Evolutionary conservation across 2,888 invertebrate genomes (phyloP).

Genomic region (Tyria jacobaeae): DNA sequence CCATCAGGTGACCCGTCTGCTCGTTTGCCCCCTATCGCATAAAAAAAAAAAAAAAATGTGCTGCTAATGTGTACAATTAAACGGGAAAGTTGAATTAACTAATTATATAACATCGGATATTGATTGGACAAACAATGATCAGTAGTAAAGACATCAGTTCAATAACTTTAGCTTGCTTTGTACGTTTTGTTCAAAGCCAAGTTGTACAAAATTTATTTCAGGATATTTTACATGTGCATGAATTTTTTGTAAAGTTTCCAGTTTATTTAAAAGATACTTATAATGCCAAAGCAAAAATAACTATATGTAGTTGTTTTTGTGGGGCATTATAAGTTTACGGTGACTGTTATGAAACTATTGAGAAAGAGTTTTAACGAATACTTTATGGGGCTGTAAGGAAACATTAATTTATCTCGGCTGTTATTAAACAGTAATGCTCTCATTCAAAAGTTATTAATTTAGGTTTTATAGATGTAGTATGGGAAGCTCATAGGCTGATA

Average conservation of each 20-base stretch:
- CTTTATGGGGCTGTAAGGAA: no score
- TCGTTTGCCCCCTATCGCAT: no score
- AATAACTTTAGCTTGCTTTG: constrained; percentile 9
- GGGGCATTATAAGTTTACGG: no score
- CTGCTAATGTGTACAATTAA: neutral
- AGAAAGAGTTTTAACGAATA: neutral
- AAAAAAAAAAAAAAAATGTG: no score
- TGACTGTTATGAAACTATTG: neutral
- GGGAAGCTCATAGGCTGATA: neutral
- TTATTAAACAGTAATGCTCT: neutral
- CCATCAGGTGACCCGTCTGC: neutral
- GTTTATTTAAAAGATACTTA: constrained; percentile 1
- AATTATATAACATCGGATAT: constrained; percentile 6
- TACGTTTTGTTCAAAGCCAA: constrained; percentile 8
- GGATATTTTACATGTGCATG: no score
- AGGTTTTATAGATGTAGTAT: constrained; percentile 1
- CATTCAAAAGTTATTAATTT: constrained; percentile 2
- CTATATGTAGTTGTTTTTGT: no score
- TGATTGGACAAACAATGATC: constrained; percentile 9
- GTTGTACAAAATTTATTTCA: neutral
- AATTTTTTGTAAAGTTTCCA: neutral
- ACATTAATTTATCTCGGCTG: neutral
- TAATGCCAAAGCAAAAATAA: no score
- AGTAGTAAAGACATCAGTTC: constrained; percentile 11
- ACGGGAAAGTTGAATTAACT: neutral